Evolutionary conservation across 2,888 invertebrate genomes (phyloP), one percentile per base, ranked within the genome.

Genomic region (Limnephilus marmoratus): DNA sequence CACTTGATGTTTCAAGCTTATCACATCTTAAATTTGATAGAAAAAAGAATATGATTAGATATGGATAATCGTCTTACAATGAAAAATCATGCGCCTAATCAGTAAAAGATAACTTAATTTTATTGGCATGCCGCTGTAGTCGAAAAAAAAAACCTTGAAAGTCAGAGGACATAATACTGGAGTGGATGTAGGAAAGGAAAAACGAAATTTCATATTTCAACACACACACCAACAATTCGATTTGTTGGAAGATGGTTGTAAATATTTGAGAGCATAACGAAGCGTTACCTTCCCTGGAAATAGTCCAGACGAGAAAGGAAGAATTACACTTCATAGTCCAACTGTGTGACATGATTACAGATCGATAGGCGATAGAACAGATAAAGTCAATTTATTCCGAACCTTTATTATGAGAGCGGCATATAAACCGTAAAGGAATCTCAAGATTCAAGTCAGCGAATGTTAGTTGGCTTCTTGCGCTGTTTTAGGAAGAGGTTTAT

Each of bases 401-500:
- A 45, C 37, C 41, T n/a, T 86, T 86, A 29, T 29, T 86, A 29
- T 29, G 85, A 49, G 68, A 4, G 31, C 81, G 88, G 37, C n/a
- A 80, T 89, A 80, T 45, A 81, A 37, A 37, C 88, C 34, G 34
- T 31, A 31, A 68, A 88, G 31, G 80, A 34, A 89, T 89, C 18
- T 89, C 24, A 80, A 37, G 31, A 37, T 89, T 24, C 81, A 34
- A 80, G 88, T 34, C 88, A 89, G 81, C 68, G n/a, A 89, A 80
- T 80, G 37, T 80, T 37, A 31, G 68, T 80, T 80, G 24, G 88
- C 31, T 80, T 37, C 80, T 88, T 34, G 68, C 53, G 31, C 34
- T 34, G 31, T 88, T 88, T 88, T 80, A 88, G 88, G 88, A 88
- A 49, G 87, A 87, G 53, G 37, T 89, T 80, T 11, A 89, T 34